These are phyloP conservation scores for Nomia melanderi DNA, from an alignment of 1,140 invertebrate species.

Conservation along the genomic window DNA sequence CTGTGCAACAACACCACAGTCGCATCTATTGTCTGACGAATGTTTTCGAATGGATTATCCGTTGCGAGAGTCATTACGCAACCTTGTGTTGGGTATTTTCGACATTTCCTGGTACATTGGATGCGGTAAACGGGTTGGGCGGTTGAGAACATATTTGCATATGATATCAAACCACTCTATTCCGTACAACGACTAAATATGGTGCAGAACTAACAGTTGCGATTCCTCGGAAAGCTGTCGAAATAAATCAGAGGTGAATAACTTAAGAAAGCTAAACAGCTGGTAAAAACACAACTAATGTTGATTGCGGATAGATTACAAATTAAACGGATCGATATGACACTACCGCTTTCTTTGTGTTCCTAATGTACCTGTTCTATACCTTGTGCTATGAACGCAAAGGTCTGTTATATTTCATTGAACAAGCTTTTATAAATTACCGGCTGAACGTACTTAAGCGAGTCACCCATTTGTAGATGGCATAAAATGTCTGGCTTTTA, in stretches of 20 bases:
- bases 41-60: constrained; percentile 17
- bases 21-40: constrained; percentile 3
- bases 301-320: constrained; percentile 64
- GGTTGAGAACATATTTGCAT: neutral
- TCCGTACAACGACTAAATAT: no score
- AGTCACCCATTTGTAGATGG: no score
- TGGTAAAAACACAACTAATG: constrained; percentile 28
- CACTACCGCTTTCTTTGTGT: constrained; percentile 71
- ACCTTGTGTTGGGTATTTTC: neutral
- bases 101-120: constrained; percentile 9
- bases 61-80: constrained; percentile 3
- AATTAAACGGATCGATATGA: constrained; percentile 65
- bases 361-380: constrained; percentile 36
- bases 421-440: neutral
- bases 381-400: neutral
- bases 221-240: no score
- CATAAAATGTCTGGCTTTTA: no score
- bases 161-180: no score
- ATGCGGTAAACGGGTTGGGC: neutral
- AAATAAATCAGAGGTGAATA: no score
- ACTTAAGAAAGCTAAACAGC: constrained; percentile 27
- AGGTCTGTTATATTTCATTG: neutral
- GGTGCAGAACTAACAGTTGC: no score
- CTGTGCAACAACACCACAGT: neutral
- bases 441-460: no score